Conservation (phyloP, 2,797 vertebrate genomes). For the Darevskia mixta region DNA sequence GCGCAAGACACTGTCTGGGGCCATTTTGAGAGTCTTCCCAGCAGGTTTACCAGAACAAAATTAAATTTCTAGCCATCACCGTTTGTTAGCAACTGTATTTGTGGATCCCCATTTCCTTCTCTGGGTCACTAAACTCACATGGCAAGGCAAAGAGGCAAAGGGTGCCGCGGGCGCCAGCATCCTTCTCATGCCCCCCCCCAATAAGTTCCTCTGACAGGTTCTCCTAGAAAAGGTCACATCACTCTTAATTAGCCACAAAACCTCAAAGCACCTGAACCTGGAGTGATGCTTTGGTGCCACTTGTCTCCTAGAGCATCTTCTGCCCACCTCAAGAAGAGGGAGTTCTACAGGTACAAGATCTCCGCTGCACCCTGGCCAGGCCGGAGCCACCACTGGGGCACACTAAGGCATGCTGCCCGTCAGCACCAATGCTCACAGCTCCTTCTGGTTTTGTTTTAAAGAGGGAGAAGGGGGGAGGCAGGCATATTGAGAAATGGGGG, state of each 20-base stretch:
- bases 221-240: constrained; percentile 15
- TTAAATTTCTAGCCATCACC: not conserved
- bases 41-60: not conserved
- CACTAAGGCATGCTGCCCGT: not conserved
- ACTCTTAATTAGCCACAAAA: not conserved
- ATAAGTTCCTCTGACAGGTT: not conserved
- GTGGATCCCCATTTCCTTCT: not conserved
- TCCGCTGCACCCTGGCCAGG: too few relatives aligned
- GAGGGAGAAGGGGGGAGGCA: too few relatives aligned
- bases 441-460: not conserved
- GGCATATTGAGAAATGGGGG: not conserved
- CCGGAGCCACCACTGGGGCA: not conserved
- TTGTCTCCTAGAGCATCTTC: not conserved
- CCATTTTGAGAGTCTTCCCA: not conserved
- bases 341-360: not conserved
- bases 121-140: not conserved
- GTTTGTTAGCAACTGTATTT: too few relatives aligned
- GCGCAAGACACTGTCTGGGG: not conserved
- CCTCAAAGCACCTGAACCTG: not conserved
- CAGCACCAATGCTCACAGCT: too few relatives aligned
- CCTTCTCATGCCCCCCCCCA: too few relatives aligned
- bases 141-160: not conserved
- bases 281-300: not conserved
- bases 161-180: not conserved
- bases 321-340: too few relatives aligned